A percentile compares a stretch with the other conserved stretches of the same genome.
Conservation (phyloP, 1,140 invertebrate genomes). For the Oryctes rhinoceros region DNA sequence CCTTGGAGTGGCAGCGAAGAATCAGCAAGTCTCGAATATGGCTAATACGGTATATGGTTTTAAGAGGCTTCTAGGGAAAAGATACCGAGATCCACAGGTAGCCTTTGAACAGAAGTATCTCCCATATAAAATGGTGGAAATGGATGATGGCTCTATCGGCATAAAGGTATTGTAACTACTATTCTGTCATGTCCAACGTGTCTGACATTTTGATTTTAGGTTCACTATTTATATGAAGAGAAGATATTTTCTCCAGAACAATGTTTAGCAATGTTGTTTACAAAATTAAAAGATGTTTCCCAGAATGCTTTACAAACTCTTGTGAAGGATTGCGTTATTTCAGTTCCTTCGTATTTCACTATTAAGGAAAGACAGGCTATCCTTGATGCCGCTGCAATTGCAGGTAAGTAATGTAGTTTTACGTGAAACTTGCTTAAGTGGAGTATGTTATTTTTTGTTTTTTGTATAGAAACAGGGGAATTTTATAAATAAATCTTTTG, state of each 20-base stretch:
- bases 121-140: constrained; percentile 78
- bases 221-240: constrained; percentile 87
- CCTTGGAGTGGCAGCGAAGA: constrained; percentile 95
- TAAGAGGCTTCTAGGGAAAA: constrained; percentile 89
- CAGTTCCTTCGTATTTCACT: constrained; percentile 94
- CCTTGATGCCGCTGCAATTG: constrained; percentile 86
- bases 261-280: constrained; percentile 95
- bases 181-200: constrained; percentile 13
- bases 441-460: too few relatives aligned
- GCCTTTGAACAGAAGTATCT: constrained; percentile 80
- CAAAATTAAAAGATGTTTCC: constrained; percentile 94
- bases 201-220: constrained; percentile 64
- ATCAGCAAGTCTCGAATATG: constrained; percentile 96
- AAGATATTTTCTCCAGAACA: constrained; percentile 93
- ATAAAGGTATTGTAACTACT: constrained; percentile 69
- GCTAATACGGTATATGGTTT: constrained; percentile 96
- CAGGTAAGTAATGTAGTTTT: constrained; percentile 61
- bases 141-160: constrained; percentile 77
- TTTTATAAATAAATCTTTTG: too few relatives aligned
- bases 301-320: constrained; percentile 86
- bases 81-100: constrained; percentile 86
- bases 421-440: too few relatives aligned
- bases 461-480: too few relatives aligned
- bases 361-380: constrained; percentile 92
- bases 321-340: constrained; percentile 97